phyloP scores from a whole-genome alignment of 2,113 vertebrate species.

The Prinia subflava region DNA sequence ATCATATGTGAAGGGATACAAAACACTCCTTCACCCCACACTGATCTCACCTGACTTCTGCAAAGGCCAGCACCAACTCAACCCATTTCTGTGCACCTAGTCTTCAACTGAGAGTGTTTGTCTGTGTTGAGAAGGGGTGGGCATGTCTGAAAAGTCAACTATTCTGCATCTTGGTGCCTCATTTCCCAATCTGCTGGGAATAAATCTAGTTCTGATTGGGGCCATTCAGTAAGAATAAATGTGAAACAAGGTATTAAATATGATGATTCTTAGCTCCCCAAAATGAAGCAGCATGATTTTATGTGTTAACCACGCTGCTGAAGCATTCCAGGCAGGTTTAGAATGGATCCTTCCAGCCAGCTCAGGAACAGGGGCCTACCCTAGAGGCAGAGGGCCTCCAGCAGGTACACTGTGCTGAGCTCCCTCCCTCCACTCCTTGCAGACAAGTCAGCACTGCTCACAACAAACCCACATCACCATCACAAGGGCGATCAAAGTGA shows the following conservation, averaged over 20 bases:
- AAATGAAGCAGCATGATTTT: background rate
- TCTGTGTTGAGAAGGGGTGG: background rate
- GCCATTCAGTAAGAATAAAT: background rate
- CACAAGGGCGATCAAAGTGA: background rate
- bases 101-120: background rate
- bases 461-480: background rate
- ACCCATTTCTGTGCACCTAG: background rate
- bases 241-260: background rate
- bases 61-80: background rate
- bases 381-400: background rate
- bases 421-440: background rate
- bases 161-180: background rate
- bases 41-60: background rate
- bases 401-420: fast-evolving
- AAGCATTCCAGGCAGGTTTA: background rate
- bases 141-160: background rate
- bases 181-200: background rate
- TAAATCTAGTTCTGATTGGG: background rate
- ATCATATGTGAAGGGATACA: fast-evolving
- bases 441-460: background rate
- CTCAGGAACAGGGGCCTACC: fast-evolving
- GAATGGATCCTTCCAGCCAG: background rate
- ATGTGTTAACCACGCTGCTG: background rate
- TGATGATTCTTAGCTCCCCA: background rate
- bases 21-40: background rate